Percentiles rank a stretch among this genome's conserved stretches.
Conservation (phyloP, 2,113 vertebrate species). For the Arothron firmamentum region DNA sequence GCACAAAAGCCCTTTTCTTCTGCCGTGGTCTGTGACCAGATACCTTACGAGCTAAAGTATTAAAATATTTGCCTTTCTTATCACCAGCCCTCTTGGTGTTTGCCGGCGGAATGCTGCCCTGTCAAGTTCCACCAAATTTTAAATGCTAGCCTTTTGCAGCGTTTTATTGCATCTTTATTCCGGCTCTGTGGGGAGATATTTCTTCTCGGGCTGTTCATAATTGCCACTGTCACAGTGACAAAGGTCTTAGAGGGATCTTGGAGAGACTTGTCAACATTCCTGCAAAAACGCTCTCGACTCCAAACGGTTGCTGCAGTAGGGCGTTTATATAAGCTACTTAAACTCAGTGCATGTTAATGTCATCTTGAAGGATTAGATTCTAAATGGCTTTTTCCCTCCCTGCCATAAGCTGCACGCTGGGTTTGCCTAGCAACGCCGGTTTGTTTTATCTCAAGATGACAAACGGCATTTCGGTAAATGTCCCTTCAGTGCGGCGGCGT, state of each 20-base stretch:
- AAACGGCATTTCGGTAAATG: conserved; percentile 23
- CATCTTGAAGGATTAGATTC: conserved; percentile 77
- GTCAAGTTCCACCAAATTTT: background rate
- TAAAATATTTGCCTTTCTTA: conserved; percentile 7
- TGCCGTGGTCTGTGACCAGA: conserved; percentile 4
- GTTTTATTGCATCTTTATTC: too few relatives aligned
- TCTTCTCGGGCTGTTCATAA: too few relatives aligned
- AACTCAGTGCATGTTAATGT: conserved; percentile 71
- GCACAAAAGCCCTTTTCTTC: conserved; percentile 33
- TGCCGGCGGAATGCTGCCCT: conserved; percentile 2
- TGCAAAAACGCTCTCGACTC: conserved; percentile 55
- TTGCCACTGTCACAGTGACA: conserved; percentile 23
- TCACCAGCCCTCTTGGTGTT: background rate
- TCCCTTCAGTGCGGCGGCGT: conserved; percentile 24
- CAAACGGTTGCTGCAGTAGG: conserved; percentile 54
- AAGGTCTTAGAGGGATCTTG: conserved; percentile 40
- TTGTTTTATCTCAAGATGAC: conserved; percentile 59
- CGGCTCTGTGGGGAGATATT: too few relatives aligned
- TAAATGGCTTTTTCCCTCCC: conserved; percentile 68
- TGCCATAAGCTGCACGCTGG: conserved; percentile 58
- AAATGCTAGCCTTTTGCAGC: background rate
- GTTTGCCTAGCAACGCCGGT: conserved; percentile 60
- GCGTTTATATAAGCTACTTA: conserved; percentile 76
- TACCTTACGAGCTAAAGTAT: conserved; percentile 12
- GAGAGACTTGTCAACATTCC: conserved; percentile 56